These are phyloP conservation scores for Lepetodrilus schrolli DNA, from an alignment of 2,888 invertebrate genomes.

Conservation along the genomic window DNA sequence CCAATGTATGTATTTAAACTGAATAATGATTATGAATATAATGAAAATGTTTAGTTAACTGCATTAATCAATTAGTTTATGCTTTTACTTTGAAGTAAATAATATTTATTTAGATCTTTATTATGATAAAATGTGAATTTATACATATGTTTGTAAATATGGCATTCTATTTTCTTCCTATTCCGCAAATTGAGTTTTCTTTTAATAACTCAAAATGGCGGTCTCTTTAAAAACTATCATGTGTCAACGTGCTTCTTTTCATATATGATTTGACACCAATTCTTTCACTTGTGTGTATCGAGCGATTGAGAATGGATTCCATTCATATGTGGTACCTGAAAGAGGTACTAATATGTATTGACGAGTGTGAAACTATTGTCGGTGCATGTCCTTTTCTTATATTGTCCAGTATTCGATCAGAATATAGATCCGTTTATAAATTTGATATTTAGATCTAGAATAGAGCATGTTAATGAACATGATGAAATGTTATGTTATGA, in stretches of 20 bases:
- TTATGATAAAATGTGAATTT: not conserved
- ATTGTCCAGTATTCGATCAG: not conserved
- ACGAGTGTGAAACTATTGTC: not conserved
- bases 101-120: not conserved
- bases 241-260: too few species aligned
- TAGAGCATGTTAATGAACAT: too few species aligned
- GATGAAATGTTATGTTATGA: too few species aligned
- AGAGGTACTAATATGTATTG: constrained; percentile 39
- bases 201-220: not conserved
- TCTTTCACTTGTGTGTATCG: not conserved
- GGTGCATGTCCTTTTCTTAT: not conserved
- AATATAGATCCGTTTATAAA: too few species aligned
- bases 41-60: too few species aligned
- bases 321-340: constrained; percentile 47
- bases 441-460: too few species aligned
- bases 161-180: not conserved
- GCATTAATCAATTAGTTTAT: too few species aligned
- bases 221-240: not conserved
- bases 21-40: too few species aligned
- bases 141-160: not conserved
- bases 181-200: not conserved
- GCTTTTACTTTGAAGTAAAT: too few species aligned
- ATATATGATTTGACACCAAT: not conserved
- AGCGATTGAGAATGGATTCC: constrained; percentile 38
- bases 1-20: too few species aligned